Evolutionary conservation across 2,797 vertebrate species (phyloP).

Genomic region (Lerista edwardsae): DNA sequence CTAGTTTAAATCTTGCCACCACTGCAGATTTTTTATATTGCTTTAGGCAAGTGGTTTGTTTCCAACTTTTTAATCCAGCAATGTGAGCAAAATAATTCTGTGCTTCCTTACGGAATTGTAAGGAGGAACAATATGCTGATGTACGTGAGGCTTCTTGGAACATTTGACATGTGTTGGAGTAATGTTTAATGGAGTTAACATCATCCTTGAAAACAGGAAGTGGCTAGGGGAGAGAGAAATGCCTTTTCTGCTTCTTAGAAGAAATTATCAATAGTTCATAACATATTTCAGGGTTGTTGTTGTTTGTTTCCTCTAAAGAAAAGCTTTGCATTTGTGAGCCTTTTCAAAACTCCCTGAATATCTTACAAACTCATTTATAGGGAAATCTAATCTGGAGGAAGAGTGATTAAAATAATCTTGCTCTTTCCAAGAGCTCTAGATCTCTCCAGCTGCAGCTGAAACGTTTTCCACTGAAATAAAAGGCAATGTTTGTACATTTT

Average conservation of each 20-base stretch:
- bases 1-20: background rate
- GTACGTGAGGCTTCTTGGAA: background rate
- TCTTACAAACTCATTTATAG: conserved; percentile 55
- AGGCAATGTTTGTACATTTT: conserved; percentile 64
- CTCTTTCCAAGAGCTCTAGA: conserved; percentile 57
- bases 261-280: conserved; percentile 43
- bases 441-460: conserved; percentile 59
- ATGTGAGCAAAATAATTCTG: background rate
- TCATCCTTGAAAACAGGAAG: background rate
- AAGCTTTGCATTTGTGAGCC: conserved; percentile 43
- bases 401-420: conserved; percentile 58
- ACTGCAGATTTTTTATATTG: background rate
- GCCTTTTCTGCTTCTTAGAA: conserved; percentile 44
- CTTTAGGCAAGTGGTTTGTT: background rate
- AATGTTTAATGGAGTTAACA: background rate
- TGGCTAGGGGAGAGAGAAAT: conserved; percentile 30
- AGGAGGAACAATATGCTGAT: background rate
- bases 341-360: conserved; percentile 51
- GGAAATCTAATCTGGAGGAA: conserved; percentile 61
- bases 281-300: conserved; percentile 46
- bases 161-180: background rate
- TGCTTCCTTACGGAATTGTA: too few relatives aligned
- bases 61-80: background rate
- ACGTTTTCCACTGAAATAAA: conserved; percentile 56
- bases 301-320: conserved; percentile 13